A percentile compares a stretch with the other conserved stretches of the same genome.
These are phyloP conservation scores for Netelia inedita DNA, from an alignment of 2,888 invertebrate species.

Conservation along the genomic window DNA sequence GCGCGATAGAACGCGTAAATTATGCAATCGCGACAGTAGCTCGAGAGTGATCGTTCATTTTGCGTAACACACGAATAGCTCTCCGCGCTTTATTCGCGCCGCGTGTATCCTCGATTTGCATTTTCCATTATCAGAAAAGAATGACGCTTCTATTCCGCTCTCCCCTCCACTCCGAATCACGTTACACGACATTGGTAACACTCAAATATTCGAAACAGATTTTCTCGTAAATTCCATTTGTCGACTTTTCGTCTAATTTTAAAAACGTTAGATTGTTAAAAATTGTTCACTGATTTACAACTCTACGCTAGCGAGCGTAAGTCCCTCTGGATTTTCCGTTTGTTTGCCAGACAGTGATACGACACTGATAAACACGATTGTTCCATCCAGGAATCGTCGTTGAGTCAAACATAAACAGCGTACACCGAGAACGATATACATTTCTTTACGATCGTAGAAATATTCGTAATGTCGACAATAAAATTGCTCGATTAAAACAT, in stretches of 20 bases:
- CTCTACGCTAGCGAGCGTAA: neutral
- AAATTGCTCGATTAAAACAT: no score
- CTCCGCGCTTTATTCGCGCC: neutral
- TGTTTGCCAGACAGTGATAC: neutral
- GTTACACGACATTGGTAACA: neutral
- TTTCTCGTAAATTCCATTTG: conserved; percentile 18
- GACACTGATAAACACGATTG: neutral
- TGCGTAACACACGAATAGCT: conserved; percentile 17
- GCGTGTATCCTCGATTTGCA: conserved; percentile 42
- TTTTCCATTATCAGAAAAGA: conserved; percentile 50
- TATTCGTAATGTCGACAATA: no score
- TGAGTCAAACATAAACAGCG: neutral
- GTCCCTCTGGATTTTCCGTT: neutral
- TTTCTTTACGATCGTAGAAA: no score
- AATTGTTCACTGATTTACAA: conserved; percentile 15
- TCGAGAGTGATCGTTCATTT: conserved; percentile 13
- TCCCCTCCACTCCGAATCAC: neutral
- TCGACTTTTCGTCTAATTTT: conserved; percentile 8
- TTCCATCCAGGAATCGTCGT: neutral
- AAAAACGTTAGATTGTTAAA: neutral
- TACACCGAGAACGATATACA: neutral
- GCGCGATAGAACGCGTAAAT: neutral
- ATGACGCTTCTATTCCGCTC: neutral
- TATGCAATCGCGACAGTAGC: conserved; percentile 3
- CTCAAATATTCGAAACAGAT: neutral